A percentile compares a stretch with the other conserved stretches of the same genome.
Evolutionary conservation across 2,888 invertebrate genomes (phyloP).

Genomic region (Epinotia bilunana): DNA sequence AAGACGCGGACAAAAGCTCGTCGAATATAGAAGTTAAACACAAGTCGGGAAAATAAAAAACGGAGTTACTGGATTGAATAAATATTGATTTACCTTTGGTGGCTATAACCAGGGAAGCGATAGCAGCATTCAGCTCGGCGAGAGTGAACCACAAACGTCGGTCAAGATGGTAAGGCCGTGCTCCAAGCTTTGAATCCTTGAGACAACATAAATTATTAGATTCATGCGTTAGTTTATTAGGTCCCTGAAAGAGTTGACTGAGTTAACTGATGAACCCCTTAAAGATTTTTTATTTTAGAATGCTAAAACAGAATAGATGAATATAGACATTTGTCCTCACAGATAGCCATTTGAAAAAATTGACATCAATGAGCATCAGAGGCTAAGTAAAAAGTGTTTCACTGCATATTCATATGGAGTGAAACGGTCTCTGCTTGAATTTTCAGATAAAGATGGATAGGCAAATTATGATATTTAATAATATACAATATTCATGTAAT

Average conservation of each 20-base stretch:
- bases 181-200: neutral
- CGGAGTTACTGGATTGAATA: neutral
- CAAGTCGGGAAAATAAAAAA: neutral
- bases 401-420: no score
- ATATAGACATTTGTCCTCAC: no score
- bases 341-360: no score
- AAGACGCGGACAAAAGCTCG: no score
- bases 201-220: neutral
- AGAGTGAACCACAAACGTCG: neutral
- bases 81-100: conserved; percentile 27
- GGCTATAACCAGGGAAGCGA: conserved; percentile 23
- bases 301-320: neutral
- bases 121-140: conserved; percentile 21
- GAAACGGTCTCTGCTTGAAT: no score
- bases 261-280: neutral
- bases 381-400: no score
- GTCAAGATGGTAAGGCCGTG: neutral
- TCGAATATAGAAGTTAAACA: no score
- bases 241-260: neutral
- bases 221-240: neutral
- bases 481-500: no score
- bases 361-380: no score
- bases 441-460: no score
- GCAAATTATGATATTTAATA: no score
- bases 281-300: no score